Evolutionary conservation across 92 coral and sea anemone genomes (phyloP), one percentile per base, ranked within the genome.

Genomic region (Phymanthus crucifer): DNA sequence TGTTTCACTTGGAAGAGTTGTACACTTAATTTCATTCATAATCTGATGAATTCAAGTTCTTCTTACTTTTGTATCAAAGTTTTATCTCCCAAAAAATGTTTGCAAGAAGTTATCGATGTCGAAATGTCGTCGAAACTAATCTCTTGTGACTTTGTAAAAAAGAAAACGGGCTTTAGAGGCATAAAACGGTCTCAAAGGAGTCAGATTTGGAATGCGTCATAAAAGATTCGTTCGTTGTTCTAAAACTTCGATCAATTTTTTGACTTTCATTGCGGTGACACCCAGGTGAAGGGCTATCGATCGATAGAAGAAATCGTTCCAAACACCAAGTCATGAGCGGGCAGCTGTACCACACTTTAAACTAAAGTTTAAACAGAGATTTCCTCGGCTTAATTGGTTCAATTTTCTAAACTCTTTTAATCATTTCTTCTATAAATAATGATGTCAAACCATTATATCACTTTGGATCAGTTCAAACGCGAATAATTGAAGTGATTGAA

Each of bases 1-100:
- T 61, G 11, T 61, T 61, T 17, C 68, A 69, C 52, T 38, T 32
- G 73, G 33, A 45, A 23, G 68, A 78, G 32, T 45, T 66, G 40
- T 32, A 61, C 52, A 52, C 48, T 75, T 68, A 69, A 61, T 37
- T 76, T 40, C 70, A 40, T 54, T 31, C 27, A 21, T 29, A 18
- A 38, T 16, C 54, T 6, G 4, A 78, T 36, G 29, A 29, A 24
- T 61, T 61, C 29, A 27, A 61, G 33, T 54, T 8, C 64, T 24
- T 54, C 64, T 26, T 54, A 21, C 27, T 54, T 54, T 23, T 54
- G 14, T 3, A 43, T 6, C 48, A 18, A 10, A 2, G 33, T 4
- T 29, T 11, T 61, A 27, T 61, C 68, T 13, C 17, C 13, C 34
- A 8, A 18, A 61, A 61, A 61, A 61, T 24, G 17, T 61, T 27